Evolutionary conservation across 1,140 invertebrate species (phyloP).

Genomic region (Acromyrmex charruanus): DNA sequence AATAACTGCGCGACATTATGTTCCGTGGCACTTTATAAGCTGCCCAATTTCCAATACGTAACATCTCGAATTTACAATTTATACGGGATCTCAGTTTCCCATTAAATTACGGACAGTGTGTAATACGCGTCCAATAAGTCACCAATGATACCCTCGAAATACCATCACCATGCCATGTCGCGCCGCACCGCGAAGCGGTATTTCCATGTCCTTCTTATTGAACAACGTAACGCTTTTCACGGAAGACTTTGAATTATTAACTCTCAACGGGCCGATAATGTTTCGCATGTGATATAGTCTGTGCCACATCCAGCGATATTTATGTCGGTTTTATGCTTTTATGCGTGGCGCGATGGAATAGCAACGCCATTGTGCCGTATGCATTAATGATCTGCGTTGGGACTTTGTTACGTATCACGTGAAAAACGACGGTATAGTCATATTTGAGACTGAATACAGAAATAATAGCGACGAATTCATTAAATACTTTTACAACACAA

Average conservation of each 20-base stretch:
- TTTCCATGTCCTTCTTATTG: constrained; percentile 30
- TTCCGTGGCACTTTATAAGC: constrained; percentile 65
- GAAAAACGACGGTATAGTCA: not conserved
- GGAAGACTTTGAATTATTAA: constrained; percentile 51
- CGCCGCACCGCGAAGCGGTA: not conserved
- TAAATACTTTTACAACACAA: not conserved
- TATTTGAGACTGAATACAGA: not conserved
- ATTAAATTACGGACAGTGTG: constrained; percentile 23
- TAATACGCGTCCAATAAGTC: not conserved
- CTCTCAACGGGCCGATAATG: constrained; percentile 18
- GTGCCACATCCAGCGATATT: constrained; percentile 23
- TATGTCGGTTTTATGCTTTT: constrained; percentile 49
- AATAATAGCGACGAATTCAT: not conserved
- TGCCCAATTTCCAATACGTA: constrained; percentile 32
- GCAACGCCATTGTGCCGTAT: not conserved
- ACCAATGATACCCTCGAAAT: constrained; percentile 18
- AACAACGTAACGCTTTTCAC: constrained; percentile 11
- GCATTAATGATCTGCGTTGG: constrained; percentile 1
- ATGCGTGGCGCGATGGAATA: not conserved
- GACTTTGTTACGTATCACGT: constrained; percentile 2
- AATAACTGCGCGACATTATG: constrained; percentile 48
- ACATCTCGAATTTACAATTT: constrained; percentile 57
- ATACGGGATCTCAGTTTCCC: constrained; percentile 21
- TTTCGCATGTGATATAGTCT: constrained; percentile 4
- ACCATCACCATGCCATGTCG: not conserved